These are phyloP conservation scores for Capreolus pygargus DNA, from an alignment of 2,113 vertebrate species.

Conservation along the genomic window DNA sequence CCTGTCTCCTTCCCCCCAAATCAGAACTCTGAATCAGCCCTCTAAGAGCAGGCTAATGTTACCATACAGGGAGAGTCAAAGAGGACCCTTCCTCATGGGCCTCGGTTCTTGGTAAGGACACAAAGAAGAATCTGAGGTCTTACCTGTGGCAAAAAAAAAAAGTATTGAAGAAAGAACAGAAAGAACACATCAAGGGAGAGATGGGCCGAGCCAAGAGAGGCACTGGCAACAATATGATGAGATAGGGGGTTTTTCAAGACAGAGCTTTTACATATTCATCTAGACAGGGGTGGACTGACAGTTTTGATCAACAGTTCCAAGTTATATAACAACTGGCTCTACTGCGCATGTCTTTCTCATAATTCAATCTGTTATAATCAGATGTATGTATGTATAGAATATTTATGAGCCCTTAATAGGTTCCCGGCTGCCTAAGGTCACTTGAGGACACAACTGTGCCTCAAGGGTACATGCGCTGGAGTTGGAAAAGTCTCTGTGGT, in stretches of 20 bases:
- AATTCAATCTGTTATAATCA: background rate
- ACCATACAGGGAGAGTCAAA: background rate
- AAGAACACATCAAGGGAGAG: background rate
- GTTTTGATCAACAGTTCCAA: background rate
- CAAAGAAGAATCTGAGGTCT: background rate
- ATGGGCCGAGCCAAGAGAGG: background rate
- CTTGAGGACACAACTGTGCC: background rate
- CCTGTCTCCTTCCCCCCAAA: constrained; percentile 44
- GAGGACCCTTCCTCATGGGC: background rate
- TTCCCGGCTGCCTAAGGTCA: background rate
- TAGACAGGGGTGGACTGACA: background rate
- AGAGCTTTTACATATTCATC: background rate
- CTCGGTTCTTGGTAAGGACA: background rate
- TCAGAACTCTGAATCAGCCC: constrained; percentile 54
- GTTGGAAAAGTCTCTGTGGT: background rate
- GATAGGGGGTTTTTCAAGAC: background rate
- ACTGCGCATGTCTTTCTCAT: background rate
- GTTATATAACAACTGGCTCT: background rate
- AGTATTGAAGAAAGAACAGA: background rate
- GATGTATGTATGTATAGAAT: background rate
- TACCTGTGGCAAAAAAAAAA: background rate
- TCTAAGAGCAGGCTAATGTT: constrained; percentile 51
- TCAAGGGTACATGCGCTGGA: background rate
- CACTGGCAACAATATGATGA: background rate
- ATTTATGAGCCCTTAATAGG: background rate